Evolutionary conservation across 1,140 invertebrate genomes (phyloP), one percentile per base, ranked within the genome.

Genomic region (Penaeus vannamei): DNA sequence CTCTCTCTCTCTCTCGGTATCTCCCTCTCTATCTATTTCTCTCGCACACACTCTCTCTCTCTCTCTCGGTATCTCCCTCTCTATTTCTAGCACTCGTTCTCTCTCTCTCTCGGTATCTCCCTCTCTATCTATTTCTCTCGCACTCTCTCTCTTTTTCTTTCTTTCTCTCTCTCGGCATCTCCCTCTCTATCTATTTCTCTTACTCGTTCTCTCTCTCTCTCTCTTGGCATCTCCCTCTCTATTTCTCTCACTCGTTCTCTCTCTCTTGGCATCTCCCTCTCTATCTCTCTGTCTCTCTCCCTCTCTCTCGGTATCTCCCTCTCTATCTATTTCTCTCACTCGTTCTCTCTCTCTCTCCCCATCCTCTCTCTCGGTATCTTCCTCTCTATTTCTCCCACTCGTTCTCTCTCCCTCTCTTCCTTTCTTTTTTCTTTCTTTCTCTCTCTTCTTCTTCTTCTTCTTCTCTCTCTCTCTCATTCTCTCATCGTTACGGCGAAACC

Each of bases 61-160:
- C n/a, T n/a, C 36, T 36, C 36, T 36, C 36, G 5, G 1, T 5
- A 5, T 72, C 19, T 72, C 1, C 8, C 17, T 14, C n/a, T 14
- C 8, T n/a, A 72, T 2, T 12, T 8, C 46, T 8, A 2, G 3
- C 14, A 5, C 46, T 53, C 46, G 3, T 12, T 53, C 46, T 12
- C 46, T 1, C 46, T 12, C 46, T 12, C 46, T 12, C 46, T 53
- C 46, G 1, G 2, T 36, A 1, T 36, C 36, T 82, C 80, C 60
- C 80, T 82, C 80, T 82, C 80, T 82, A 12, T 82, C 80, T 82
- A 53, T 82, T 46, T 82, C 80, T 82, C 80, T 82, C 80, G 10
- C 76, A 2, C 29, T 77, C 29, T 46, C 76, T 46, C 32, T 42
- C n/a, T n/a, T 19, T 42, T 17, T 8, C 26, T 32, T 8, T 12